Evolutionary conservation across 1,140 invertebrate genomes (phyloP).

Genomic region (Drosophila ambigua): DNA sequence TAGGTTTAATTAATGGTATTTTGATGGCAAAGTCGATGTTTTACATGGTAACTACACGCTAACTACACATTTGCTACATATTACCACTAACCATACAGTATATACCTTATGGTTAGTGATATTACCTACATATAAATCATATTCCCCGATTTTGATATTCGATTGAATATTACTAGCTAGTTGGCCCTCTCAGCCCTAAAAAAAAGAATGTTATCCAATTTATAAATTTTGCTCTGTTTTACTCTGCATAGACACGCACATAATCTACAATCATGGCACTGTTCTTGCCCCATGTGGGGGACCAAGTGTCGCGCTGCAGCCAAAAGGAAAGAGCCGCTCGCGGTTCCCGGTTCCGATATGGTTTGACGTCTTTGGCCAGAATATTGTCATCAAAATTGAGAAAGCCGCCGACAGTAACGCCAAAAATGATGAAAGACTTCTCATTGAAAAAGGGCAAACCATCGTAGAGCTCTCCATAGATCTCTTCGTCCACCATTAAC

Average conservation of each 20-base stretch:
- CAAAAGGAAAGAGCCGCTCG: constrained; percentile 67
- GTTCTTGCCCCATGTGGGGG: constrained; percentile 51
- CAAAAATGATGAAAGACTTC: constrained; percentile 73
- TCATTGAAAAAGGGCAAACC: constrained; percentile 53
- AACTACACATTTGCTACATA: too few relatives aligned
- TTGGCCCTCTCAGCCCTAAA: too few relatives aligned
- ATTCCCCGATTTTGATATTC: too few relatives aligned
- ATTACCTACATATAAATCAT: too few relatives aligned
- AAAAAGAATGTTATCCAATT: too few relatives aligned
- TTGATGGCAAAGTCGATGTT: too few relatives aligned
- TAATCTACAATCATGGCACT: constrained; percentile 64
- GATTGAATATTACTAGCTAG: too few relatives aligned
- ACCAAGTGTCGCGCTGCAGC: constrained; percentile 50
- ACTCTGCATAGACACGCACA: constrained; percentile 62
- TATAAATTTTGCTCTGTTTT: not conserved
- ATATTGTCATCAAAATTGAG: constrained; percentile 65
- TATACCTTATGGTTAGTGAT: too few relatives aligned
- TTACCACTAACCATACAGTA: too few relatives aligned
- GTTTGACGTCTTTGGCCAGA: constrained; percentile 58
- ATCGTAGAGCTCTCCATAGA: constrained; percentile 67
- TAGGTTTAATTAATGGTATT: too few relatives aligned
- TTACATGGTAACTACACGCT: too few relatives aligned
- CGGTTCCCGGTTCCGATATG: constrained; percentile 64
- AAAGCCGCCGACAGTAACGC: constrained; percentile 73
- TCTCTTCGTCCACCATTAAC: constrained; percentile 85